These are phyloP conservation scores for Leucopternis melanops DNA, from an alignment of 2,113 vertebrate genomes.

Conservation along the genomic window DNA sequence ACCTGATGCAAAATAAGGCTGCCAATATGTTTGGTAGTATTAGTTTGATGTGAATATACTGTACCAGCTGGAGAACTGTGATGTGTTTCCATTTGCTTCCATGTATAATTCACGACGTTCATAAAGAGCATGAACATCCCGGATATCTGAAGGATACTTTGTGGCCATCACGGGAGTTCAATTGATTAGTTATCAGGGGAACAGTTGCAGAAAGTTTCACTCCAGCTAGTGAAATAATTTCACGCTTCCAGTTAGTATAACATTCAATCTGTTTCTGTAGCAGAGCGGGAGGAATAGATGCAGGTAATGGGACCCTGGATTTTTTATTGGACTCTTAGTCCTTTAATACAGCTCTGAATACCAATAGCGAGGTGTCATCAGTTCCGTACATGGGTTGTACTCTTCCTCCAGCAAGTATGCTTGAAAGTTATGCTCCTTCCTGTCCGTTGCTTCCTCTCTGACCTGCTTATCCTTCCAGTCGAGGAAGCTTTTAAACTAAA, in stretches of 20 bases:
- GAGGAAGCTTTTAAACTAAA: background rate
- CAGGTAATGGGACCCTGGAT: background rate
- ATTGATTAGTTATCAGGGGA: conserved; percentile 9
- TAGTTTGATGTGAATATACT: background rate
- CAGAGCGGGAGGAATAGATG: background rate
- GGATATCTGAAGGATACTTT: background rate
- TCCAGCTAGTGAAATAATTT: background rate
- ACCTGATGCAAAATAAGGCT: background rate
- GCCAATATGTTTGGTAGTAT: background rate
- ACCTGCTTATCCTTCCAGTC: background rate
- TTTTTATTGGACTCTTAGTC: background rate
- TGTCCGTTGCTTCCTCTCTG: background rate
- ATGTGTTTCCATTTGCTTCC: conserved; percentile 8
- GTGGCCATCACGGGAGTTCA: background rate
- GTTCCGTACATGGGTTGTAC: background rate
- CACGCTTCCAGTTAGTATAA: background rate
- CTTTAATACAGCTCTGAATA: background rate
- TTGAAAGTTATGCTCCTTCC: background rate
- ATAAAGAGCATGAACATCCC: background rate
- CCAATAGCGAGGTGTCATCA: background rate
- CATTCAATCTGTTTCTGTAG: background rate
- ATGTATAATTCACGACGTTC: conserved; percentile 20
- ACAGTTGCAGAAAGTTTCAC: background rate
- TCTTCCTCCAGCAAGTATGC: background rate
- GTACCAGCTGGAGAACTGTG: background rate